Evolutionary conservation across 2,113 vertebrate genomes (phyloP).

Genomic region (Hippolais icterina): DNA sequence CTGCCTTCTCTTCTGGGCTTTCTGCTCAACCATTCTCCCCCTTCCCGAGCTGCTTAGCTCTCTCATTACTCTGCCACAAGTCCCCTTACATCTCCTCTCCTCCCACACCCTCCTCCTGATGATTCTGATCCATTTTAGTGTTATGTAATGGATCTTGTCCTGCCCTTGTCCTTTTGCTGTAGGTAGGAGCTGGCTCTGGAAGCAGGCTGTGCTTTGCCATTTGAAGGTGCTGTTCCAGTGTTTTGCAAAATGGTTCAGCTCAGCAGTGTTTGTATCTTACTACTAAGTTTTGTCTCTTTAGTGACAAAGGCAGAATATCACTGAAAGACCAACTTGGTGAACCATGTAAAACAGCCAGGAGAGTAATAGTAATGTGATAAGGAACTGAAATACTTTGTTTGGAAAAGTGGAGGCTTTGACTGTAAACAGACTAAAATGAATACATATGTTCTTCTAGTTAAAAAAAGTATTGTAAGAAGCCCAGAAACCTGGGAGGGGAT

Average conservation of each 20-base stretch:
- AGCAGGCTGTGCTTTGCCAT: not conserved
- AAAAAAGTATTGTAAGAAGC: not conserved
- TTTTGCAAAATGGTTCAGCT: not conserved
- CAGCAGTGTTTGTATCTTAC: not conserved
- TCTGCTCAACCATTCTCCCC: not conserved
- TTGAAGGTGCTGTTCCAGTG: not conserved
- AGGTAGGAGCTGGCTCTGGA: not conserved
- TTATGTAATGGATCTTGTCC: not conserved
- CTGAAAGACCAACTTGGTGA: not conserved
- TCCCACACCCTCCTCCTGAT: not conserved
- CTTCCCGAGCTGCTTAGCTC: not conserved
- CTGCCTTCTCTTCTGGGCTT: not conserved
- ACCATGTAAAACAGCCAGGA: not conserved
- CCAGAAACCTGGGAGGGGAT: not conserved
- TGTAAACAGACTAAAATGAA: not conserved
- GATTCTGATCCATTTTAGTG: not conserved
- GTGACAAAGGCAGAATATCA: not conserved
- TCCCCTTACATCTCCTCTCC: not conserved
- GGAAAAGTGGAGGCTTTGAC: not conserved
- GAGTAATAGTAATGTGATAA: not conserved
- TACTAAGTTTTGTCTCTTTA: not conserved
- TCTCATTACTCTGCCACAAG: not conserved
- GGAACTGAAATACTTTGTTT: not conserved
- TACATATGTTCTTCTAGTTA: not conserved
- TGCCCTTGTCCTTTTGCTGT: not conserved